phyloP scores from a whole-genome alignment of 1,140 invertebrate species.

The Holotrichia oblita region DNA sequence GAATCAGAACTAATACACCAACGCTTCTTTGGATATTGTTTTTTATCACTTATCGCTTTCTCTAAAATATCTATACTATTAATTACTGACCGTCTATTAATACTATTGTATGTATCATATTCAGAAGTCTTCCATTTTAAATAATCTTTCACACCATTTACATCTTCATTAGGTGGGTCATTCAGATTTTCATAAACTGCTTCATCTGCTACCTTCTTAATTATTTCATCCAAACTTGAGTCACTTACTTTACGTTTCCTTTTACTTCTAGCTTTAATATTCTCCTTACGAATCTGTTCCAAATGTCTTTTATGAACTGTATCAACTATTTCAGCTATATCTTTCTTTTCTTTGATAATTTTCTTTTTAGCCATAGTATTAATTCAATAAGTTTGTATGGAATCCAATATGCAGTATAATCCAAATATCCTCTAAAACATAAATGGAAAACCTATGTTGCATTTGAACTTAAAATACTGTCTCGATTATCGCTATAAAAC shows the following conservation, averaged over 20 bases:
- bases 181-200: too few species aligned
- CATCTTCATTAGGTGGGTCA: too few species aligned
- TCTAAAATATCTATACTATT: not conserved
- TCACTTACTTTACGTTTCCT: constrained; percentile 1
- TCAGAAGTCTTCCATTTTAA: not conserved
- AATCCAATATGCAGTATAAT: too few species aligned
- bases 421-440: too few species aligned
- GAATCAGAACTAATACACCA: not conserved
- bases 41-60: not conserved
- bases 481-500: too few species aligned
- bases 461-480: too few species aligned
- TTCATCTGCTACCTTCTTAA: not conserved
- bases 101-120: not conserved
- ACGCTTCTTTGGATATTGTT: not conserved
- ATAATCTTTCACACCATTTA: not conserved
- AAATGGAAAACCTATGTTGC: too few species aligned
- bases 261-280: constrained; percentile 6
- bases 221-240: not conserved
- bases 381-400: too few species aligned
- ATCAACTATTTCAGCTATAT: not conserved
- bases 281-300: not conserved
- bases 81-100: not conserved
- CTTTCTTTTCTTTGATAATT: not conserved
- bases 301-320: not conserved
- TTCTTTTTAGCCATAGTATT: not conserved